These are phyloP conservation scores for Lucilia cuprina DNA, from an alignment of 1,140 invertebrate species.

Conservation along the genomic window DNA sequence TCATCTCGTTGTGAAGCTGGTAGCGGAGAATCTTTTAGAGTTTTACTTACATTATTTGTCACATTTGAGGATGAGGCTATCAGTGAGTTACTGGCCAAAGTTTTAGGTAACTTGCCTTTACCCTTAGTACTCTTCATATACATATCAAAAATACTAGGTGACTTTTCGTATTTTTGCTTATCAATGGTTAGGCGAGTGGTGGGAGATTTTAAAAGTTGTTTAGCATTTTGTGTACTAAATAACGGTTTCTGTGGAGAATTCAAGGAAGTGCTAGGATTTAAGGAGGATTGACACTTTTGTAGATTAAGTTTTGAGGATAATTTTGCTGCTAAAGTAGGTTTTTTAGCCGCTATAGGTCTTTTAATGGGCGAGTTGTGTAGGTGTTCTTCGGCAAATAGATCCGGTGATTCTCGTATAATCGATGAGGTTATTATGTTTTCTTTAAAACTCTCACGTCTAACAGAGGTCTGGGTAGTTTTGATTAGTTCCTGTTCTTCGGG, in stretches of 20 bases:
- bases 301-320: conserved; percentile 43
- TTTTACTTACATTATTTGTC: not conserved
- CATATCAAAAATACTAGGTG: conserved; percentile 53
- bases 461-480: not conserved
- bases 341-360: conserved; percentile 25
- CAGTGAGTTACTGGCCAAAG: not conserved
- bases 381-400: conserved; percentile 45
- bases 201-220: conserved; percentile 12
- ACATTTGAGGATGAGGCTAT: not conserved
- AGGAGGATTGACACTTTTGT: not conserved
- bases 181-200: conserved; percentile 38
- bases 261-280: not conserved
- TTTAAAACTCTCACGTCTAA: conserved; percentile 15
- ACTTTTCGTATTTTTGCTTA: conserved; percentile 42
- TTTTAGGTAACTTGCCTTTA: conserved; percentile 41
- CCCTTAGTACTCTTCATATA: conserved; percentile 50
- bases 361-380: conserved; percentile 44
- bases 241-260: not conserved
- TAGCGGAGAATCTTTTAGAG: not conserved
- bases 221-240: not conserved
- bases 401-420: conserved; percentile 42
- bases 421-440: not conserved
- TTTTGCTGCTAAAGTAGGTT: conserved; percentile 44
- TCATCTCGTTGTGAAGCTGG: conserved; percentile 40
- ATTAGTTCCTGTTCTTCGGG: conserved; percentile 46